Percentiles rank a stretch among this genome's conserved stretches.
These are phyloP conservation scores for Helleia helle DNA, from an alignment of 2,888 invertebrate species.

Conservation along the genomic window DNA sequence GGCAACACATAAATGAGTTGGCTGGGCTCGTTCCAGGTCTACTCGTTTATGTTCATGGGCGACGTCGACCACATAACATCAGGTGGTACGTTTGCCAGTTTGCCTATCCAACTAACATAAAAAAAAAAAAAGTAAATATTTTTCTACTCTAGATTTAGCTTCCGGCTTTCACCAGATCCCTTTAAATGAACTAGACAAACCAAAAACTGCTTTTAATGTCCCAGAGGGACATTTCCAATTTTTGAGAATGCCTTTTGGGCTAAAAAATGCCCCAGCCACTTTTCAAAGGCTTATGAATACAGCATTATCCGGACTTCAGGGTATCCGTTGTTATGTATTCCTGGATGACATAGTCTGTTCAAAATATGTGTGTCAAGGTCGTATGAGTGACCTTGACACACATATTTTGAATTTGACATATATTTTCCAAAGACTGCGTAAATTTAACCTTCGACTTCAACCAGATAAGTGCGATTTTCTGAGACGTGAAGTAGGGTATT, in stretches of 20 bases:
- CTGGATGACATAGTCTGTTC: not conserved
- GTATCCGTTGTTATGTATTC: not conserved
- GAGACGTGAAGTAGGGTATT: not conserved
- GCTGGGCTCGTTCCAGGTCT: too few relatives aligned
- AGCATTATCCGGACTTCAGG: not conserved
- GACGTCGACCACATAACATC: too few relatives aligned
- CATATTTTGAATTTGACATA: too few relatives aligned
- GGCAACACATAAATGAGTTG: too few relatives aligned
- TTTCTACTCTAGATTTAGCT: not conserved
- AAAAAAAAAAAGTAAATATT: too few relatives aligned
- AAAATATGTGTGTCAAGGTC: too few relatives aligned
- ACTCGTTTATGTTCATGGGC: too few relatives aligned
- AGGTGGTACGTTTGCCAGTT: too few relatives aligned
- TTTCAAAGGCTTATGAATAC: not conserved
- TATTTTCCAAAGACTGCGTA: too few relatives aligned
- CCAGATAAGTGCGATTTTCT: not conserved
- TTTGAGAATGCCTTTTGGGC: not conserved
- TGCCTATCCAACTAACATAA: too few relatives aligned
- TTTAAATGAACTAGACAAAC: not conserved
- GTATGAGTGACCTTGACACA: not conserved
- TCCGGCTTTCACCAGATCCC: conserved; percentile 2
- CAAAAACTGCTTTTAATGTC: not conserved
- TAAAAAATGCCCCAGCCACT: too few relatives aligned
- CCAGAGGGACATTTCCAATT: not conserved
- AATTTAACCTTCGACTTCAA: not conserved